Evolutionary conservation across 1,140 invertebrate species (phyloP).

Genomic region (Musca domestica): DNA sequence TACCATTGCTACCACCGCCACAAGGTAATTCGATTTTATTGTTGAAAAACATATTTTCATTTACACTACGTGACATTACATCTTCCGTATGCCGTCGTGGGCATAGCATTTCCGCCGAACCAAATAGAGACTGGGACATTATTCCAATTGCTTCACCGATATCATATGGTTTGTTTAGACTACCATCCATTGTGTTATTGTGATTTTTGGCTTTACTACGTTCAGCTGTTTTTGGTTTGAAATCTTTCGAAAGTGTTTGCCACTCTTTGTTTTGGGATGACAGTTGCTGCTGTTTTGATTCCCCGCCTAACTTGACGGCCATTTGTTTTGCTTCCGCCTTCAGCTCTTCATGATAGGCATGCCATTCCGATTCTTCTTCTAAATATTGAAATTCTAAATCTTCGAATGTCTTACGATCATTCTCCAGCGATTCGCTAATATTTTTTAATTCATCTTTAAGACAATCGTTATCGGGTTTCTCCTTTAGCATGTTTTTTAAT

Average conservation of each 20-base stretch:
- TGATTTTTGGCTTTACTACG: constrained; percentile 19
- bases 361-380: constrained; percentile 82
- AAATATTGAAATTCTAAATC: constrained; percentile 92
- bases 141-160: constrained; percentile 34
- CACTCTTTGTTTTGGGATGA: constrained; percentile 64
- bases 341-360: constrained; percentile 77
- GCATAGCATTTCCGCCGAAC: constrained; percentile 47
- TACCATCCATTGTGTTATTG: constrained; percentile 26
- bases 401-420: constrained; percentile 80
- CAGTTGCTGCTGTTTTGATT: constrained; percentile 55
- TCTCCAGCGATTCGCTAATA: constrained; percentile 67
- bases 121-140: constrained; percentile 53
- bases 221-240: constrained; percentile 24
- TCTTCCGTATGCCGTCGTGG: constrained; percentile 52
- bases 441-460: constrained; percentile 62
- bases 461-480: constrained; percentile 56
- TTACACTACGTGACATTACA: constrained; percentile 62
- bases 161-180: constrained; percentile 26
- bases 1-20: background rate
- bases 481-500: constrained; percentile 59
- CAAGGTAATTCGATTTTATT: constrained; percentile 45
- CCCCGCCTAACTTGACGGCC: constrained; percentile 42
- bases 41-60: constrained; percentile 61
- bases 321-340: constrained; percentile 73
- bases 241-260: constrained; percentile 60